These are phyloP conservation scores for Coelopa frigida DNA, from an alignment of 1,140 invertebrate species.

Conservation along the genomic window DNA sequence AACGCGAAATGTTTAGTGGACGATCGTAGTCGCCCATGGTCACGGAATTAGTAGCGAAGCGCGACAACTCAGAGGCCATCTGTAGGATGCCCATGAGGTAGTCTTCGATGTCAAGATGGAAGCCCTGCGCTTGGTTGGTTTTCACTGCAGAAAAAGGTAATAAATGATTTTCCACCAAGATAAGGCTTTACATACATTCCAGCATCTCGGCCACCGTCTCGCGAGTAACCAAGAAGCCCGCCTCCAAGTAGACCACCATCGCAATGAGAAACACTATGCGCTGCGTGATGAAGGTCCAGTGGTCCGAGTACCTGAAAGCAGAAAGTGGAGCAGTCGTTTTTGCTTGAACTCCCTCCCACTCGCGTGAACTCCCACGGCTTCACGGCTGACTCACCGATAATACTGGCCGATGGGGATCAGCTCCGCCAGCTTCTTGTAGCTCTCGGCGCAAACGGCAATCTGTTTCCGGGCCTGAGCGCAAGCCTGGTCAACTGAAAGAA, in stretches of 20 bases:
- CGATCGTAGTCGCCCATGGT: constrained; percentile 74
- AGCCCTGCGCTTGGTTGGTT: constrained; percentile 56
- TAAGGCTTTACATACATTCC: constrained; percentile 53
- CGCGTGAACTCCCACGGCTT: neutral
- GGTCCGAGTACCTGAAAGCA: constrained; percentile 65
- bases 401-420: constrained; percentile 61
- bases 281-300: constrained; percentile 78
- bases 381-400: constrained; percentile 51
- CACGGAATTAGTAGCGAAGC: constrained; percentile 82
- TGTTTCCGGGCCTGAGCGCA: constrained; percentile 52
- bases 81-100: constrained; percentile 77
- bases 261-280: constrained; percentile 69
- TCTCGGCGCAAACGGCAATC: constrained; percentile 52
- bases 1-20: constrained; percentile 75
- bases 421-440: constrained; percentile 52
- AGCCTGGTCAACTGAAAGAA: constrained; percentile 36
- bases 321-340: neutral
- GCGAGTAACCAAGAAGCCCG: constrained; percentile 62
- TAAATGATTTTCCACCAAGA: constrained; percentile 18
- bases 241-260: constrained; percentile 72
- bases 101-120: constrained; percentile 86
- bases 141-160: constrained; percentile 47
- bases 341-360: neutral
- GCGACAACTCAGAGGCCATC: constrained; percentile 72
- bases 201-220: constrained; percentile 72